Percentiles rank a stretch among this genome's conserved stretches.
These are phyloP conservation scores for Brachystomella parvula DNA, from an alignment of 1,140 invertebrate genomes.

Conservation along the genomic window DNA sequence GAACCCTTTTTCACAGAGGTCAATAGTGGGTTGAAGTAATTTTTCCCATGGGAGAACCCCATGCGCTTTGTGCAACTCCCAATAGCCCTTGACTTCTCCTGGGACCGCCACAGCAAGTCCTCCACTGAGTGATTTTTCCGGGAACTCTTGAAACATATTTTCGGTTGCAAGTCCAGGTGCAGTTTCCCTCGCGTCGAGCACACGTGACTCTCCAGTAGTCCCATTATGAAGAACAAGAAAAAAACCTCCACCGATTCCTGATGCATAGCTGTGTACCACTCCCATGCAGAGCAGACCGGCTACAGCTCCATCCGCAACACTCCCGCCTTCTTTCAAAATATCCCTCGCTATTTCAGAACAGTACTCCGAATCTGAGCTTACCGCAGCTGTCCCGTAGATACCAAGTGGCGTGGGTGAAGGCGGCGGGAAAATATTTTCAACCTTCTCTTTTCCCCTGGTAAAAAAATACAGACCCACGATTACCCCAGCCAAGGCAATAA, in stretches of 20 bases:
- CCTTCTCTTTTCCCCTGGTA: neutral
- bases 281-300: slow-evolving; percentile 78
- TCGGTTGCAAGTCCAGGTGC: slow-evolving; percentile 59
- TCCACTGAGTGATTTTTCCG: slow-evolving; percentile 46
- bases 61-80: slow-evolving; percentile 61
- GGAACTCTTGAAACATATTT: slow-evolving; percentile 60
- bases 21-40: slow-evolving; percentile 43
- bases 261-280: slow-evolving; percentile 70
- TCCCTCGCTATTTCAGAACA: slow-evolving; percentile 44
- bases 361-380: slow-evolving; percentile 40
- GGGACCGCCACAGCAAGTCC: slow-evolving; percentile 70
- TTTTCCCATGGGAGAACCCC: slow-evolving; percentile 42
- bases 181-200: slow-evolving; percentile 69
- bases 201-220: slow-evolving; percentile 22
- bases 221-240: slow-evolving; percentile 69
- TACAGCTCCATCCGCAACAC: slow-evolving; percentile 78
- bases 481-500: neutral
- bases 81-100: slow-evolving; percentile 82
- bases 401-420: slow-evolving; percentile 24
- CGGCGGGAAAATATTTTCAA: neutral
- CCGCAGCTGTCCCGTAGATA: slow-evolving; percentile 38
- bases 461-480: neutral
- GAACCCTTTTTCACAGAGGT: slow-evolving; percentile 41
- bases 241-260: slow-evolving; percentile 81
- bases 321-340: slow-evolving; percentile 54